Evolutionary conservation across 2,113 vertebrate species (phyloP), one percentile per base, ranked within the genome.

Genomic region (Lamprotornis superbus): DNA sequence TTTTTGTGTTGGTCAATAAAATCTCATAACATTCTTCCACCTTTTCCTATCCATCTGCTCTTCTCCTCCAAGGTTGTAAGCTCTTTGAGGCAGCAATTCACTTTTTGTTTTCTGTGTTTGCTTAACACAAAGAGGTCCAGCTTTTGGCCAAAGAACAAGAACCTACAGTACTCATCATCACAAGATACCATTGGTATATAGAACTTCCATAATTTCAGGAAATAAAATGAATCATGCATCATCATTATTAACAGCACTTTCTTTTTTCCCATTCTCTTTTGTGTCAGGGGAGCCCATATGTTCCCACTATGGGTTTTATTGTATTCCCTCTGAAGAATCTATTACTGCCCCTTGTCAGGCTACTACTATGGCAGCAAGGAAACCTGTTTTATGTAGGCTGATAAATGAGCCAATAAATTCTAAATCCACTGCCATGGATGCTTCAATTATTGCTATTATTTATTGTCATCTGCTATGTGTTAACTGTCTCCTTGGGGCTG

Each of bases 401-500:
- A 93, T 76, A 85, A 85, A 94, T 52, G 46, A 93, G 83, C 46
- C 61, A 93, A 81, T 89, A 91, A 93, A 93, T 87, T 89, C 56
- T 90, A 84, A 83, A 46, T 53, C 39, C 40, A 65, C 57, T 76
- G 50, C 37, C 65, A 89, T 53, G n/a, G 74, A 73, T 94, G 91
- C 77, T 92, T 83, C 81, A 81, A 82, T 92, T 83, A 92, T 69
- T 83, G 44, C 59, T 88, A 55, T 88, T 94, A 77, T 81, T 78
- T 92, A 70, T 70, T 87, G 57, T 85, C 70, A 82, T 78, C 69
- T 82, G 60, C 73, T 89, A 39, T 4, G 11, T 20, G 49, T 60
- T 81, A 71, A 52, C 44, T 35, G 1, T 53, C 65, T 87, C 53
- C 31, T 83, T 89, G 65, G 87, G 73, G 60, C 30, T 44, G 39